Evolutionary conservation across 2,113 vertebrate genomes (phyloP).

Genomic region (Paramormyrops kingsleyae): DNA sequence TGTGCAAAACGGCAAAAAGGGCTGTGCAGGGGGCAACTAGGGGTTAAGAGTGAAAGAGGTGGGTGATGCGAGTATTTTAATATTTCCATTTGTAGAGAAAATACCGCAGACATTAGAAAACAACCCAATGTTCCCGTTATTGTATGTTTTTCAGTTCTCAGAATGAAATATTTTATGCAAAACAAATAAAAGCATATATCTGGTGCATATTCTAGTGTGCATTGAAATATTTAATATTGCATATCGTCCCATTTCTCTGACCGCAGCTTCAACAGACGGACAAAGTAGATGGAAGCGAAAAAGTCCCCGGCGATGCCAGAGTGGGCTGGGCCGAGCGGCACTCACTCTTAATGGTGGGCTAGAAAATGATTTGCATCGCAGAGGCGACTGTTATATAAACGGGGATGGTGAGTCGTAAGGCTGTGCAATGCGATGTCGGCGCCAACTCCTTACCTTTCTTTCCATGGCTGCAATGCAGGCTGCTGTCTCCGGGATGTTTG

Average conservation of each 20-base stretch:
- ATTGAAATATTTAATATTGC: background rate
- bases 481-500: conserved; percentile 13
- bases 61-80: conserved; percentile 7
- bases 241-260: background rate
- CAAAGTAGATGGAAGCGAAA: conserved; percentile 45
- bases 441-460: conserved; percentile 65
- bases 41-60: conserved; percentile 20
- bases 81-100: background rate
- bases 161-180: background rate
- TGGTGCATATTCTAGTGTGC: background rate
- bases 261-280: conserved; percentile 11
- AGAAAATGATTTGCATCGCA: conserved; percentile 26
- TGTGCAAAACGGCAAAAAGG: conserved; percentile 34
- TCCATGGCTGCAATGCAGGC: conserved; percentile 57
- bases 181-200: background rate
- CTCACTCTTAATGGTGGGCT: conserved; percentile 49
- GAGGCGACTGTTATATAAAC: conserved; percentile 17
- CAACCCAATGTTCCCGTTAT: background rate
- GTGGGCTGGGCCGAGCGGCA: conserved; percentile 29
- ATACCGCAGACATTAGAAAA: background rate
- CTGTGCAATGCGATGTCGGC: conserved; percentile 38
- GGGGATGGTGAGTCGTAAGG: conserved; percentile 24
- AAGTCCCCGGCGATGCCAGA: conserved; percentile 44
- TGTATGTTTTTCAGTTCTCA: background rate
- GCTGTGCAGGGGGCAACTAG: conserved; percentile 20